Base-by-base conservation (phyloP, 2,797 vertebrate species). In the Muraenolepis orangiensis region DNA sequence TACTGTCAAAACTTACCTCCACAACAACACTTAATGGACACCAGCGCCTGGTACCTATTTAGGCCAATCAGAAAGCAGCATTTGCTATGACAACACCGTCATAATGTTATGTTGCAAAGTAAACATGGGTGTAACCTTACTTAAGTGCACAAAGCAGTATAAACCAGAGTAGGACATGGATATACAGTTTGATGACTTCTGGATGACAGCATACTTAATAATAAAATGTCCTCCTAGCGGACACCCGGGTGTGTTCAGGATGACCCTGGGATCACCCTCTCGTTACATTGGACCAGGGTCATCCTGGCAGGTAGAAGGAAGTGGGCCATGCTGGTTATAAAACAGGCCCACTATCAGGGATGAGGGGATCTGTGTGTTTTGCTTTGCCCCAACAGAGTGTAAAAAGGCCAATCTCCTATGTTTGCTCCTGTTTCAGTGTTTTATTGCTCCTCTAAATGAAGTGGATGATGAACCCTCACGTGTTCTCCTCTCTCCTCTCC, bases 381-480 rank as follows among this genome's bases (percentile, higher is more conserved):
- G 40, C 40, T 42, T 42, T 57, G 51, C 20, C 23, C 23, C 42
- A 46, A 57, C 51, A 57, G 20, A 23, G 51, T n/a, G 51, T n/a
- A 23, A 57, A 57, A 23, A 1, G 23, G n/a, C 12, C n/a, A 23
- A 64, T 64, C 18, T 20, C 76, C 16, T 81, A 12, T 34, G 31
- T 30, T 42, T 29, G 66, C n/a, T 77, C 66, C 23, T 42, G 29
- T 64, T 23, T 64, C 23, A 64, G 23, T 61, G 3, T 64, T 64
- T 64, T n/a, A 64, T 64, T 64, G 57, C n/a, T 67, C 28, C 28
- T 31, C 11, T 29, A 67, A 30, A 18, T 30, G 29, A 3, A 64
- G 13, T 31, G 30, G 13, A 30, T 67, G 28, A 31, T 67, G 3
- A 67, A 67, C 66, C 66, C 71, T 78, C 40, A 69, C 71, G 69